Base-by-base conservation (phyloP, 2,888 invertebrate genomes). In the Teinopalpus imperialis region DNA sequence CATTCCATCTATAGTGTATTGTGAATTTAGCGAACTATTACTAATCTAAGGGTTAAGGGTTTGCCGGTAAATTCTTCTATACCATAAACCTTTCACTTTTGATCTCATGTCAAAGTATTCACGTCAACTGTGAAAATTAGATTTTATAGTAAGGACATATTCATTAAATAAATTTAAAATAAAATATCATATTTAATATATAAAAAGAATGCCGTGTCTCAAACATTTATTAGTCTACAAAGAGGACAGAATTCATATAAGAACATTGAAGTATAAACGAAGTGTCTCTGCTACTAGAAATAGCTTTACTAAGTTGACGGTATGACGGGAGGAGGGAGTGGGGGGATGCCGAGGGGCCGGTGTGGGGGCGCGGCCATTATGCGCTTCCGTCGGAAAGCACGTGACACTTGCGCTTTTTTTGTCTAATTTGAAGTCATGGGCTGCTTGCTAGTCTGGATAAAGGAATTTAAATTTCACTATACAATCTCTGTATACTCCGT, bases 241-340 rank as follows among this genome's bases (percentile, higher is more conserved):
- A 2, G 6, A 6, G 27, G 4, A 13, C n/a, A 16, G 26, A 45
- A 37, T n/a, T 40, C 24, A 40, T 40, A 40, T 32, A 40, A 26
- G 45, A 40, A 32, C 40, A 30, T 27, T 36, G 16, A 45, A 45
- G 45, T 45, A 29, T 34, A 34, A 40, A 32, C 74, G 72, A 77
- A 83, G 81, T 83, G 82, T 83, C 83, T 74, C 81, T 60, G 69
- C 75, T 73, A 71, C 75, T 77, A 71, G 77, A 80, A 81, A 81
- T 81, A 81, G 77, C 73, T 39, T 43, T 20, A 39, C 30, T 43
- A 49, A 43, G 23, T 40, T 35, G 48, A 16, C 12, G 20, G 30
- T 35, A 29, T 12, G 5, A 3, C 10, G 26, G 16, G 18, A 20
- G 9, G 37, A 43, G 44, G 30, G 41, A 20, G n/a, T n/a, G 34